A percentile compares a stretch with the other conserved stretches of the same genome.
These are phyloP conservation scores for Stegastes partitus DNA, from an alignment of 2,113 vertebrate genomes.

Conservation along the genomic window DNA sequence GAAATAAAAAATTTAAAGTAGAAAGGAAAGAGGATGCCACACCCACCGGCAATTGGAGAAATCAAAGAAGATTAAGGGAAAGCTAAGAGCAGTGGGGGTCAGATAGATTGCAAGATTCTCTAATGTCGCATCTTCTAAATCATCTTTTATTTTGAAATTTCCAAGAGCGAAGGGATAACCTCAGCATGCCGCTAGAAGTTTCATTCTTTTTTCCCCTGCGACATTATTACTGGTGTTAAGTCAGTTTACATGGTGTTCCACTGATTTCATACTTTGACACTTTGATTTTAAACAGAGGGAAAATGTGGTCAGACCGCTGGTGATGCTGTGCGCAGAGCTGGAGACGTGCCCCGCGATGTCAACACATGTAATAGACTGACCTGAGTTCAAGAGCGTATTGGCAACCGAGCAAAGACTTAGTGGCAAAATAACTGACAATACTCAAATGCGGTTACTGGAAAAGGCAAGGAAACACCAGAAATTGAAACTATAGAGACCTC, in stretches of 20 bases:
- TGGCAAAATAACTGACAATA: neutral
- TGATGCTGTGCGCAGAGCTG: neutral
- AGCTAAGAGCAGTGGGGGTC: neutral
- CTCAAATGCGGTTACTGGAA: neutral
- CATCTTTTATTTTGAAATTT: no score
- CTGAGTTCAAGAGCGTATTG: neutral
- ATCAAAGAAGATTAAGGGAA: constrained; percentile 32
- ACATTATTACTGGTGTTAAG: neutral
- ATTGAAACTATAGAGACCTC: no score
- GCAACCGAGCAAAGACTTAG: neutral
- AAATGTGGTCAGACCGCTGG: neutral
- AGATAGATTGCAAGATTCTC: no score
- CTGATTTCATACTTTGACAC: neutral
- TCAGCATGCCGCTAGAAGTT: neutral
- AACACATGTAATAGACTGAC: neutral
- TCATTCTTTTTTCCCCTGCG: accelerated
- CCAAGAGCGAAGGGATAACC: no score
- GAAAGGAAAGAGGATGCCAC: constrained; percentile 30
- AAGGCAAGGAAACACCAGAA: no score
- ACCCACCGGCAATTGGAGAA: constrained; percentile 12
- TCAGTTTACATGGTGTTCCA: neutral
- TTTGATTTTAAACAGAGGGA: neutral
- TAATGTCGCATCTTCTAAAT: neutral
- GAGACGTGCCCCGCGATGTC: neutral
- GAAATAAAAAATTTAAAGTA: constrained; percentile 44